Conservation (phyloP, 2,113 vertebrate genomes). For the Laticauda colubrina region DNA sequence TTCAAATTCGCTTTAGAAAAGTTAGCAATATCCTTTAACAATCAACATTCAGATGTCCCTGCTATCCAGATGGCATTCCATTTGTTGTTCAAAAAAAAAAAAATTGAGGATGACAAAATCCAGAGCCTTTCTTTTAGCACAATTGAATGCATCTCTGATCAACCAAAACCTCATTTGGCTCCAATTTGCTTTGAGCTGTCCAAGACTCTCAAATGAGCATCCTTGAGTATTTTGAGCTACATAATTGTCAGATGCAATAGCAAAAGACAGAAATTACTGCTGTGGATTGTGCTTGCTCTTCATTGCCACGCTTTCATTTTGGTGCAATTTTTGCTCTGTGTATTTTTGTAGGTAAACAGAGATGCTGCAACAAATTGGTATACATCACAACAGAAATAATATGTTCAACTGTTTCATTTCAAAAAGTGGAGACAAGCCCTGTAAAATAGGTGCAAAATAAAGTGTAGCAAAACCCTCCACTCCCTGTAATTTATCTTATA, state of each 20-base stretch:
- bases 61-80: constrained; percentile 12
- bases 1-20: rapidly evolving
- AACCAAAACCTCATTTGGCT: constrained; percentile 39
- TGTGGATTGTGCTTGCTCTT: constrained; percentile 26
- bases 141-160: not conserved
- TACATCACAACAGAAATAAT: not conserved
- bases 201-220: constrained; percentile 40
- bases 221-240: constrained; percentile 13
- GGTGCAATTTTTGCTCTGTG: not conserved
- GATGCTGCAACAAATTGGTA: not conserved
- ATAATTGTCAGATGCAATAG: not conserved
- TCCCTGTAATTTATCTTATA: not conserved
- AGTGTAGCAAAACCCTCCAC: not conserved
- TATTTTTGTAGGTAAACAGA: not conserved
- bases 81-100: not conserved
- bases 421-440: not conserved
- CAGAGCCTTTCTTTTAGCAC: not conserved
- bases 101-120: constrained; percentile 2
- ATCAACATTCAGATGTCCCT: rapidly evolving
- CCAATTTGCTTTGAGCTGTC: not conserved
- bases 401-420: not conserved
- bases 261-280: constrained; percentile 39
- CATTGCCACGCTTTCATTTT: constrained; percentile 7
- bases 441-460: not conserved
- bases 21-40: not conserved